Percentiles rank a stretch among this genome's conserved stretches.
Evolutionary conservation across 1,140 invertebrate genomes (phyloP).

Genomic region (Procambarus clarkii): DNA sequence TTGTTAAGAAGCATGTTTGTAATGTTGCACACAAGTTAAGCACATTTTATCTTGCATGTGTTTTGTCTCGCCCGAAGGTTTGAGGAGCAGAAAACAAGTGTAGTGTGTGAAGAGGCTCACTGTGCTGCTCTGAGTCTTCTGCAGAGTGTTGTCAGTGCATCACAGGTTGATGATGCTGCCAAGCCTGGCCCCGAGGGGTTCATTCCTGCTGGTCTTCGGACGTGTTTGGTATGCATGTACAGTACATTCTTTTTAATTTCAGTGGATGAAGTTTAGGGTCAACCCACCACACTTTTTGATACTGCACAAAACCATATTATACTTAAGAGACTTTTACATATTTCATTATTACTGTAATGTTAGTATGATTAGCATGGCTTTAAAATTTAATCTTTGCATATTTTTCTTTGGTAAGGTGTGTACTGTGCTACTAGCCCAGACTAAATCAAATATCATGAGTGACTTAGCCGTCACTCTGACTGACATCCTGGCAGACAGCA

Average conservation of each 20-base stretch:
- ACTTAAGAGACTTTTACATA: neutral
- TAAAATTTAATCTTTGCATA: neutral
- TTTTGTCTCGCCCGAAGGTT: slow-evolving; percentile 33
- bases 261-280: too few species aligned
- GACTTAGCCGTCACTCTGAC: slow-evolving; percentile 58
- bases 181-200: slow-evolving; percentile 10
- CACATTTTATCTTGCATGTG: neutral
- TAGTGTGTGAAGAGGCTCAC: slow-evolving; percentile 59
- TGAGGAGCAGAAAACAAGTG: slow-evolving; percentile 72
- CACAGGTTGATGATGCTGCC: slow-evolving; percentile 26
- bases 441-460: slow-evolving; percentile 45
- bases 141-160: slow-evolving; percentile 53
- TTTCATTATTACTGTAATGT: neutral
- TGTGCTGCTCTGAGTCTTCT: slow-evolving; percentile 61
- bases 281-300: too few species aligned
- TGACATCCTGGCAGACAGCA: slow-evolving; percentile 45
- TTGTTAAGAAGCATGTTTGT: too few species aligned
- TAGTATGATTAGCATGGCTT: neutral
- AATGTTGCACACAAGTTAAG: neutral
- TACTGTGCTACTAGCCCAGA: slow-evolving; percentile 58
- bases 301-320: neutral
- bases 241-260: too few species aligned
- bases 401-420: slow-evolving; percentile 42
- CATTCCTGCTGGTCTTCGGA: slow-evolving; percentile 50
- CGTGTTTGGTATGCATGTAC: slow-evolving; percentile 35